Conservation (phyloP, 2,797 vertebrate species). For the Sarcoramphus papa region DNA sequence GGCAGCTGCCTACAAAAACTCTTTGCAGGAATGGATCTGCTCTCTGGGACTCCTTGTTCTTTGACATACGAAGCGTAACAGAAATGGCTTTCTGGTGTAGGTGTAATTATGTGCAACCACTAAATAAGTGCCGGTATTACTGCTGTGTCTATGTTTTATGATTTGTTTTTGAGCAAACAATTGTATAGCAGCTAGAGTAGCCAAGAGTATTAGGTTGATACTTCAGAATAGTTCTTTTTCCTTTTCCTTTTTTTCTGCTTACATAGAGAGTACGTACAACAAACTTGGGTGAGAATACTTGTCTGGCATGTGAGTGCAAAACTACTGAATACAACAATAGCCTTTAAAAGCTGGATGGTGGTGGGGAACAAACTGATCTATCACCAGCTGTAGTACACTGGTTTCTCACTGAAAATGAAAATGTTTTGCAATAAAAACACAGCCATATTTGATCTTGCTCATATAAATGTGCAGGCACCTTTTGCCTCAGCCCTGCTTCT, state of each 20-base stretch:
- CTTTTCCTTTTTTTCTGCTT: not conserved
- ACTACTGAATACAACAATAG: not conserved
- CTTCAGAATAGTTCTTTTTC: not conserved
- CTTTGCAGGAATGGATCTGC: not conserved
- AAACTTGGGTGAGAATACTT: not conserved
- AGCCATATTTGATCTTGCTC: not conserved
- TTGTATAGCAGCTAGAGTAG: not conserved
- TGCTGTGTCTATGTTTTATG: not conserved
- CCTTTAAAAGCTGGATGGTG: not conserved
- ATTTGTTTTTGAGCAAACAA: not conserved
- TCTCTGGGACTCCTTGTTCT: not conserved
- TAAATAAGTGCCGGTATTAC: not conserved
- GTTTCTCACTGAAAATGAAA: not conserved
- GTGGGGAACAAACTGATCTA: not conserved
- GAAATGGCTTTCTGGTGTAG: not conserved
- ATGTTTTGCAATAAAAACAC: not conserved
- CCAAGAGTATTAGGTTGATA: not conserved
- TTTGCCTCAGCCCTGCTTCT: not conserved
- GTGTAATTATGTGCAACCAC: not conserved
- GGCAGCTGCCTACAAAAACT: not conserved
- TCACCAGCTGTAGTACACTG: not conserved
- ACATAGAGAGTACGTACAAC: not conserved
- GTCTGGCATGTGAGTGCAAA: not conserved
- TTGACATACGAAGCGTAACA: fast-evolving
- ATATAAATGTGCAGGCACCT: not conserved